Conservation (phyloP, 1,140 invertebrate genomes). For the Sarcophaga peregrina region DNA sequence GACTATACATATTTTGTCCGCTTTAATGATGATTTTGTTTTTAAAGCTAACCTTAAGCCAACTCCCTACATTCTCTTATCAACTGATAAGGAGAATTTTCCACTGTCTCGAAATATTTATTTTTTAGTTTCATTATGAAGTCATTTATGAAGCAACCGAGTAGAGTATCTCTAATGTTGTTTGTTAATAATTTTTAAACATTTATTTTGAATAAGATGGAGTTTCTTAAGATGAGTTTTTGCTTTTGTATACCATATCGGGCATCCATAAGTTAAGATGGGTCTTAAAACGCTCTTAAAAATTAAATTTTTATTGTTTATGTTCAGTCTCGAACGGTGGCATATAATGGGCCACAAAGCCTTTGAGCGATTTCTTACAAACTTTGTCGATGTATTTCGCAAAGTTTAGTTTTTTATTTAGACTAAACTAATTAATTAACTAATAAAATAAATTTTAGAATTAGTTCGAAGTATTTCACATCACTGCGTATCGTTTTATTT, state of each 20-base stretch:
- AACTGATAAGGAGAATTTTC: constrained; percentile 10
- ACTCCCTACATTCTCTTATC: too few species aligned
- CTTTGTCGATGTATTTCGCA: neutral
- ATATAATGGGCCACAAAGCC: constrained; percentile 6
- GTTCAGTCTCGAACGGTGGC: constrained; percentile 19
- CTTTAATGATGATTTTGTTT: too few species aligned
- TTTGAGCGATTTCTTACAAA: neutral
- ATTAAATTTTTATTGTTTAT: constrained; percentile 21
- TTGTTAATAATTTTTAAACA: constrained; percentile 23
- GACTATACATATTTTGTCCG: too few species aligned
- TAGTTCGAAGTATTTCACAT: constrained; percentile 40
- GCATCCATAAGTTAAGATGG: constrained; percentile 12
- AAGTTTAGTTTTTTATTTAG: constrained; percentile 36
- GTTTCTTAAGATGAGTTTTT: neutral
- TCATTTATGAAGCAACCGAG: neutral
- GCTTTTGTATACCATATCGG: constrained; percentile 23
- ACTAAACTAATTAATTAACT: too few species aligned
- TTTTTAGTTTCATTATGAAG: neutral
- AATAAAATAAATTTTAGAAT: too few species aligned
- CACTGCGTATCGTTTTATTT: neutral
- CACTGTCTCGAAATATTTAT: neutral
- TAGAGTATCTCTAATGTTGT: neutral
- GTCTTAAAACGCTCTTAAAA: constrained; percentile 12
- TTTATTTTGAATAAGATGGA: constrained; percentile 24
- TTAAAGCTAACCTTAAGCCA: too few species aligned